Base-by-base conservation (phyloP, 1,140 invertebrate genomes). In the Drosophila kurseongensis region DNA sequence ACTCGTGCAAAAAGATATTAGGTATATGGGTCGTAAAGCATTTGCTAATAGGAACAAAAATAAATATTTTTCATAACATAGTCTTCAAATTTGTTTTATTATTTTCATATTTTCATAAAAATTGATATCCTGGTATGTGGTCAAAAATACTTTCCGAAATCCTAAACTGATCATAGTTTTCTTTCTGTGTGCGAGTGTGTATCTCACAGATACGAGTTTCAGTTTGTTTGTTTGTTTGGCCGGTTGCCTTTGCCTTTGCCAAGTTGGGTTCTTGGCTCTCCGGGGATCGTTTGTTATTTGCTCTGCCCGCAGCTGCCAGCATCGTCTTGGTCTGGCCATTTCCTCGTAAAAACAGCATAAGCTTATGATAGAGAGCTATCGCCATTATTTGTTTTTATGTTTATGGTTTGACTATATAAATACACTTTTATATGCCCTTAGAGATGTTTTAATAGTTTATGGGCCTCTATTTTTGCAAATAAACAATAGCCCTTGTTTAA, bases 181-280 rank as follows among this genome's bases (percentile, higher is more conserved):
- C 48, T 32, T 35, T 10, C 48, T 29, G 48, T 51, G n/a, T 12
- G 60, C 63, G 63, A 67, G 73, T 85, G 67, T 74, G 75, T 86
- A 78, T 88, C 72, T 88, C 74, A 78, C 59, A 78, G 80, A 83
- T 83, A 83, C 80, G 61, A 78, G 78, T 85, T 80, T 73, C 79
- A 80, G 82, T 86, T 82, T 86, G 72, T 88, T 80, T 89, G 83
- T 83, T 83, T 83, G 80, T 82, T 78, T 89, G 84, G 66, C 78
- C 80, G 79, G 57, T 74, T 63, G 48, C 6, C 48, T 51, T 51
- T 51, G 48, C 29, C 48, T 32, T 51, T 77, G 52, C 35, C 48
- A 66, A 50, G 77, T 50, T 63, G 44, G 55, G 77, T 84, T 83
- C 75, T 78, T 67, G 63, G 45, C 59, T 80, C 58, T 55, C 60